Base-by-base conservation (phyloP, 2,113 vertebrate genomes). In the Psephotus haematonotus region DNA sequence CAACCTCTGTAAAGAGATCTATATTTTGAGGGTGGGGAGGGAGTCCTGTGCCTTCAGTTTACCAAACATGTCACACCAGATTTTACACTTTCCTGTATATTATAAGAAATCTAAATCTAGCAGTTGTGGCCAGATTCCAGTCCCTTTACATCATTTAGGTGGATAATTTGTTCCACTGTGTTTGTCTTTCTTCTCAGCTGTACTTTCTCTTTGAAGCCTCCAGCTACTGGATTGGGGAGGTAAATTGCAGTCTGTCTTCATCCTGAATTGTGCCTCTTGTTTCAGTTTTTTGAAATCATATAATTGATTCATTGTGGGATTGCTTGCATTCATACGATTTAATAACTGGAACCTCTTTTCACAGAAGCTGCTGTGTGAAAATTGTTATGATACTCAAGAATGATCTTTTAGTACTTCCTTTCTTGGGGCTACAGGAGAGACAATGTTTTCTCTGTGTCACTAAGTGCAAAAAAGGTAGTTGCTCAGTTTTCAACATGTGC, bases 101-200 rank as follows among this genome's bases (percentile, higher is more conserved):
- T 65, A 5, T 13, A 81, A 41, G 37, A 88, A 90, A 86, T 79
- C 62, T 15, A 71, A 92, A 86, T 83, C 83, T 92, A 71, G 44
- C 65, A 62, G 70, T 81, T 90, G 72, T 72, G 92, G 86, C 86
- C 11, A 6, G 90, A 97, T 96, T 96, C 96, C 95, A 93, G 80
- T 65, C 76, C 43, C 76, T 96, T 93, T 94, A 82, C 92, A 90
- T 97, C 95, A 95, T 43, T 90, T 88, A 95, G 86, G 90, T 94
- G 75, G 90, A 92, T 94, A 95, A 97, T 95, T 96, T 92, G 72
- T 96, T 96, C 93, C 47, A 13, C 86, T 91, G 59, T 86, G 81
- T 90, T 94, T 96, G 93, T n/a, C 88, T 95, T 96, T 93, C 76
- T 86, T 96, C 65, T 96, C 93, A 82, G 82, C 88, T 94, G 85